These are phyloP conservation scores for Scophthalmus maximus DNA, from an alignment of 2,113 vertebrate genomes.

Conservation along the genomic window DNA sequence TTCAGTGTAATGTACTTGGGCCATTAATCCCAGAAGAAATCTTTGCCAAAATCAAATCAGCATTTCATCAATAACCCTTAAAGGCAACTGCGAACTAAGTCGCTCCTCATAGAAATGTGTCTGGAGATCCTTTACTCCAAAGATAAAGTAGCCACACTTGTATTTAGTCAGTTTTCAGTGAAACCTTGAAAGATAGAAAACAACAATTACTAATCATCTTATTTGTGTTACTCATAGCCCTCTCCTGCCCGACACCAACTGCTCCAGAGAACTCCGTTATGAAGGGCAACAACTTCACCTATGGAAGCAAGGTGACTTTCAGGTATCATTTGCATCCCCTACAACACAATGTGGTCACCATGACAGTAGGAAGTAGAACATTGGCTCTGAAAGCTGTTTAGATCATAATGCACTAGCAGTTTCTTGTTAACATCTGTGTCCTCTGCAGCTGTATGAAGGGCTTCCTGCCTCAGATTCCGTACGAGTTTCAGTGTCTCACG, in stretches of 20 bases:
- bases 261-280: slow-evolving; percentile 87
- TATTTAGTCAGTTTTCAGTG: background rate
- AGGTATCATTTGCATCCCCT: slow-evolving; percentile 85
- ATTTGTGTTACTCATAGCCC: slow-evolving; percentile 78
- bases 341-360: slow-evolving; percentile 2
- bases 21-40: no score
- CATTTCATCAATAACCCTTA: no score
- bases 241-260: slow-evolving; percentile 87
- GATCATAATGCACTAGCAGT: background rate
- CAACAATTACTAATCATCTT: background rate
- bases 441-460: slow-evolving; percentile 90
- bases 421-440: background rate
- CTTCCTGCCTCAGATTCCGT: slow-evolving; percentile 85
- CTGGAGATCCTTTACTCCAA: background rate
- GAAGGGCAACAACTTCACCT: slow-evolving; percentile 90
- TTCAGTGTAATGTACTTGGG: no score
- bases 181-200: background rate
- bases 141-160: background rate
- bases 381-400: background rate
- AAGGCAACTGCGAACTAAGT: no score
- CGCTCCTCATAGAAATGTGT: no score
- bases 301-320: slow-evolving; percentile 91
- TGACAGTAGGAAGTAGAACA: background rate
- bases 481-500: slow-evolving; percentile 88
- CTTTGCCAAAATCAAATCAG: no score